A percentile compares a stretch with the other conserved stretches of the same genome.
phyloP scores from a whole-genome alignment of 2,113 vertebrate genomes.

The Leptobrachium ailaonicum region DNA sequence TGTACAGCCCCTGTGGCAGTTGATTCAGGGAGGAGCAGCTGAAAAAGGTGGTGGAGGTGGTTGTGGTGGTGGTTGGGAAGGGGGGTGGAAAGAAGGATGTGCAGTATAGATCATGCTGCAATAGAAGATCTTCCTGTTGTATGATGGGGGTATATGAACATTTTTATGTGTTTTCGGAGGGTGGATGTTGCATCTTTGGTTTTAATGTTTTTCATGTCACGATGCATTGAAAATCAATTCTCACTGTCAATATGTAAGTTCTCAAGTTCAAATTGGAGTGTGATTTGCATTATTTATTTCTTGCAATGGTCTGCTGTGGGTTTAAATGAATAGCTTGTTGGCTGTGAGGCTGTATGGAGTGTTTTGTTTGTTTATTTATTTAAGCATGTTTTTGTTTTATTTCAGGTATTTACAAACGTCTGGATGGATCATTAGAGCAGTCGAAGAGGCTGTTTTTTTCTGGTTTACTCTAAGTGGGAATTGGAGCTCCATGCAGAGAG shows the following conservation, averaged over 20 bases:
- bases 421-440: neutral
- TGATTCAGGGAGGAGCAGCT: conserved; percentile 43
- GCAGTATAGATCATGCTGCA: conserved; percentile 51
- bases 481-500: conserved; percentile 24
- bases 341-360: neutral
- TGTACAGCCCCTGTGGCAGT: conserved; percentile 48
- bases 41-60: neutral
- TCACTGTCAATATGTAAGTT: conserved; percentile 51
- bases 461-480: neutral
- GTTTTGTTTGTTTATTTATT: neutral
- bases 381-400: neutral
- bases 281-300: conserved; percentile 6
- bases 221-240: neutral
- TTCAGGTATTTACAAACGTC: conserved; percentile 11
- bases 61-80: no score
- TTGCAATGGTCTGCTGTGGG: neutral
- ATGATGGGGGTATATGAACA: conserved; percentile 16
- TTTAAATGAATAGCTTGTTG: neutral
- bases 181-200: conserved; percentile 1
- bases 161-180: neutral
- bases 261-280: conserved; percentile 43
- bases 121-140: conserved; percentile 45
- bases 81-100: conserved; percentile 46
- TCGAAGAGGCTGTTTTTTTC: conserved; percentile 5
- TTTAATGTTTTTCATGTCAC: neutral